phyloP scores from a whole-genome alignment of 2,113 vertebrate genomes.

The Tragelaphus strepsiceros region DNA sequence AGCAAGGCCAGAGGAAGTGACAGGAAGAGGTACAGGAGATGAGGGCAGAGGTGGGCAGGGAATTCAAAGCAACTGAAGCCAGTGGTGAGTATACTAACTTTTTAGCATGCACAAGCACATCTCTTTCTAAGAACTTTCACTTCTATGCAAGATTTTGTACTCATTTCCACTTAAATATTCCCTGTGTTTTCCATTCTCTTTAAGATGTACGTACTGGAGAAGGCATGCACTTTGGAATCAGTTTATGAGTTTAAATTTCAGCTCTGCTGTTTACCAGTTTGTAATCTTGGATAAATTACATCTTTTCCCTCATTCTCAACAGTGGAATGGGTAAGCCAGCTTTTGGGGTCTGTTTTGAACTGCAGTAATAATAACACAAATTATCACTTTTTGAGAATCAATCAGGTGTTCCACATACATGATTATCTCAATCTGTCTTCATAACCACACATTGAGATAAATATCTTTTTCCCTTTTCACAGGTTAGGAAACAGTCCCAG shows the following conservation, averaged over 20 bases:
- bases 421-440: not conserved
- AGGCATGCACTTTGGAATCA: not conserved
- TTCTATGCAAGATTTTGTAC: not conserved
- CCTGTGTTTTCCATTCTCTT: not conserved
- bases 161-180: not conserved
- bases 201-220: not conserved
- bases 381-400: not conserved
- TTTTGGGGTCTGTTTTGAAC: not conserved
- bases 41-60: not conserved
- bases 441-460: constrained; percentile 2
- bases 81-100: not conserved
- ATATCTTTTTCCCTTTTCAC: not conserved
- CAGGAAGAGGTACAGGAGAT: not conserved
- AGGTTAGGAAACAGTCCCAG: constrained; percentile 25
- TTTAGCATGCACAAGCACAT: not conserved
- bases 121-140: not conserved
- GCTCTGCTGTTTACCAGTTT: not conserved
- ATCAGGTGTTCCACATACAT: constrained; percentile 17
- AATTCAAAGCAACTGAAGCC: not conserved
- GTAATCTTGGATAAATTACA: not conserved
- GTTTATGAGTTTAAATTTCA: not conserved
- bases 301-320: not conserved
- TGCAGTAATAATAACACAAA: not conserved
- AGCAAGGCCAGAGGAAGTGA: not conserved
- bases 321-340: not conserved